A percentile compares a stretch with the other conserved stretches of the same genome.
phyloP scores from a whole-genome alignment of 2,797 vertebrate species.

The Siniperca undulata region DNA sequence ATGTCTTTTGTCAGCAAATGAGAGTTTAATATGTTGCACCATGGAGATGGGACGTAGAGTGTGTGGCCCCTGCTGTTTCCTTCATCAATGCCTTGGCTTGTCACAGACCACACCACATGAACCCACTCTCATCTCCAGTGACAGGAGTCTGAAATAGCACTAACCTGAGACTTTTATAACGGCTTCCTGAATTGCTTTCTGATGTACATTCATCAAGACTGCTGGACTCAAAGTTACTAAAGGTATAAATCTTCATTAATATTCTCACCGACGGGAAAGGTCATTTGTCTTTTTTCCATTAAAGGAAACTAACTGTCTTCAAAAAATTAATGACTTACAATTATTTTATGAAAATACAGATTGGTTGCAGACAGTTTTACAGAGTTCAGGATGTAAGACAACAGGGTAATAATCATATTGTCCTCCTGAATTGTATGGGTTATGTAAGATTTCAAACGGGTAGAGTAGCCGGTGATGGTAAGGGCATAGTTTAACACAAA shows the following conservation, averaged over 20 bases:
- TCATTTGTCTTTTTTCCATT: slow-evolving; percentile 67
- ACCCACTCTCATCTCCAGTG: slow-evolving; percentile 64
- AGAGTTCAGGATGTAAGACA: background rate
- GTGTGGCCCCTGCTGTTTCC: slow-evolving; percentile 77
- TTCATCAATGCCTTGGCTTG: slow-evolving; percentile 79
- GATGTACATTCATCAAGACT: slow-evolving; percentile 54
- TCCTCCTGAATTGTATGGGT: background rate
- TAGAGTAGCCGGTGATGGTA: background rate
- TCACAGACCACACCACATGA: slow-evolving; percentile 74
- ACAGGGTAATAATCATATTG: background rate
- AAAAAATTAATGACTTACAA: slow-evolving; percentile 34
- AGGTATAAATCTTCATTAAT: slow-evolving; percentile 64
- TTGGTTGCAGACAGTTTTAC: slow-evolving; percentile 3
- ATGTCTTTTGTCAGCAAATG: slow-evolving; percentile 86
- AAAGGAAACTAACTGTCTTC: slow-evolving; percentile 46
- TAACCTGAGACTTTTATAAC: slow-evolving; percentile 56
- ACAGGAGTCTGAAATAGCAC: slow-evolving; percentile 63
- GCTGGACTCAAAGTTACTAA: slow-evolving; percentile 40
- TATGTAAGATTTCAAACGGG: background rate
- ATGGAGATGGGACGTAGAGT: slow-evolving; percentile 82
- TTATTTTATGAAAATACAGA: slow-evolving; percentile 20
- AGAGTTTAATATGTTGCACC: slow-evolving; percentile 87
- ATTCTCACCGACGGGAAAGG: slow-evolving; percentile 36
- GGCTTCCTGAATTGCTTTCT: slow-evolving; percentile 36
- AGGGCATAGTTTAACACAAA: no score